phyloP scores from a whole-genome alignment of 1,140 invertebrate species.

The Temnothorax nylanderi region DNA sequence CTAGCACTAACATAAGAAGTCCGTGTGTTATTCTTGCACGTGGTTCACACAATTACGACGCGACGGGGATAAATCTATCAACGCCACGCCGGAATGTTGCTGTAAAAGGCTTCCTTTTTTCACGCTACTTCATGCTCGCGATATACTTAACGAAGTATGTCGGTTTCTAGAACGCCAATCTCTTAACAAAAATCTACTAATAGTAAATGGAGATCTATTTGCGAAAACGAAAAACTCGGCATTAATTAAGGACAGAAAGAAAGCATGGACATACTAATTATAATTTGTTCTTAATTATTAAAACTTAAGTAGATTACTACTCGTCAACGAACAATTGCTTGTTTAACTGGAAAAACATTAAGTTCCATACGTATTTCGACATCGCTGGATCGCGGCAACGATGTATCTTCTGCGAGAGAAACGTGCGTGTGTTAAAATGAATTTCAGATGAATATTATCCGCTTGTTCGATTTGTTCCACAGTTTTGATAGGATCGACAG shows the following conservation, averaged over 20 bases:
- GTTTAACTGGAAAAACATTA: not conserved
- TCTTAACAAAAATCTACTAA: not conserved
- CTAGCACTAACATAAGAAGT: not conserved
- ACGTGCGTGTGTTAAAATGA: not conserved
- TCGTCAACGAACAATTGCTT: not conserved
- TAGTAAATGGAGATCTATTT: not conserved
- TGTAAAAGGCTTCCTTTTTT: not conserved
- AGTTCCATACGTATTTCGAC: not conserved
- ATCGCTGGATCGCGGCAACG: not conserved
- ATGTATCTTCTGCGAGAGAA: slow-evolving; percentile 3
- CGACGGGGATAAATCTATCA: slow-evolving; percentile 36
- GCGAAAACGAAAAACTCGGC: not conserved
- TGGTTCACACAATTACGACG: not conserved
- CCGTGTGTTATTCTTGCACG: not conserved
- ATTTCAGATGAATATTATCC: slow-evolving; percentile 3
- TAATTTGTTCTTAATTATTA: not conserved
- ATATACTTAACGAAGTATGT: not conserved
- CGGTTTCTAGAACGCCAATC: not conserved
- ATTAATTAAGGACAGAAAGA: not conserved
- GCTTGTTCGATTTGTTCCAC: not conserved
- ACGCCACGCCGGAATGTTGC: slow-evolving; percentile 17
- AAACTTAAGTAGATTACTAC: not conserved
- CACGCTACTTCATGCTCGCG: not conserved
- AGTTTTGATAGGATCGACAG: slow-evolving; percentile 32
- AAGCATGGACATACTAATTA: not conserved